Base-by-base conservation (phyloP, 2,888 invertebrate genomes). In the Andrena flavipes region DNA sequence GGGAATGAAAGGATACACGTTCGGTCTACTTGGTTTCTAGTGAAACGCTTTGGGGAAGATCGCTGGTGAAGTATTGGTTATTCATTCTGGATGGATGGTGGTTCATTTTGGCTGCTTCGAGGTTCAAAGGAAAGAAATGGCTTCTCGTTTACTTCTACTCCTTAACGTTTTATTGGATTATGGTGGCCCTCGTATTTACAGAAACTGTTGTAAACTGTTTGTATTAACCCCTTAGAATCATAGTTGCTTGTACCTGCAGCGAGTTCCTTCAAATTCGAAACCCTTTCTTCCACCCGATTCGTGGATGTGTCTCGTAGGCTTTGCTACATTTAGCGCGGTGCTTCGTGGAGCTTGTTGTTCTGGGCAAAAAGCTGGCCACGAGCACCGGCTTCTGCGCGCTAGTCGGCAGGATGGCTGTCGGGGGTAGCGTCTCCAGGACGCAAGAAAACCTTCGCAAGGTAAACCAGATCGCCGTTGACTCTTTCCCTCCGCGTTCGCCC, bases 401-500 rank as follows among this genome's bases (percentile, higher is more conserved):
- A 65, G 49, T n/a, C 63, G 42, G 56, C 48, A 48, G 70, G 60
- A 62, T 62, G 60, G 29, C 42, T 42, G 65, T 29, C 59, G 77
- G 62, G 71, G 71, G 60, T 74, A 73, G 68, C 71, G 72, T 78
- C 71, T 70, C n/a, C 63, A 42, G 70, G 48, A 68, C 71, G 90
- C 84, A 89, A 91, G 90, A 90, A 89, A 91, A 87, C 87, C 90
- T 89, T 88, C 87, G 80, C 88, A 88, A 88, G 88, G 88, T 76
- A 80, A 88, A 88, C 88, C 89, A 84, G 87, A 79, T 84, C 42
- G 77, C 64, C 51, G 71, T 42, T 48, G 26, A 42, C 35, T 73
- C 70, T 64, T 60, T 67, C 71, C 49, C 42, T 71, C 56, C 29
- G 42, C 42, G 54, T 60, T 56, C 56, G 30, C 49, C 29, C 54